phyloP scores from a whole-genome alignment of 1,140 invertebrate genomes.

The Plutomurus gul region DNA sequence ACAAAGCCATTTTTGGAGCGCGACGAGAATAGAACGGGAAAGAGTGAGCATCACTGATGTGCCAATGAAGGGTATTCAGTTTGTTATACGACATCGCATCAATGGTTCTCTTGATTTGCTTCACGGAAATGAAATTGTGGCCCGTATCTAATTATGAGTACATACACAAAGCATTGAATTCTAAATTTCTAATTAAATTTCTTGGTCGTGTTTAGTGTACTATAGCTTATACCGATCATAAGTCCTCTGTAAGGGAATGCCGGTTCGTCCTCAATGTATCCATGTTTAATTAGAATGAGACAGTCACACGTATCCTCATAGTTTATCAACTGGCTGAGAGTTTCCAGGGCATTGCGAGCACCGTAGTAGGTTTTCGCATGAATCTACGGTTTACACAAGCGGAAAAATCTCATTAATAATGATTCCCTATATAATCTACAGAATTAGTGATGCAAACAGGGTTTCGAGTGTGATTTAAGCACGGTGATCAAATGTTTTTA shows the following conservation, averaged over 20 bases:
- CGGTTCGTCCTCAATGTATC: conserved; percentile 65
- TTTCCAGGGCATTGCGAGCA: conserved; percentile 74
- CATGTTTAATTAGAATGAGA: conserved; percentile 49
- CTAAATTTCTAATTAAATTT: background rate
- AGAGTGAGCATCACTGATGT: conserved; percentile 57
- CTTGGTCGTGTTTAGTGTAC: background rate
- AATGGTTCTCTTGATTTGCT: conserved; percentile 53
- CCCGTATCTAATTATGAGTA: conserved; percentile 47
- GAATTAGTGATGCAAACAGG: background rate
- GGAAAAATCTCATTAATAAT: background rate
- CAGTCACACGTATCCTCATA: conserved; percentile 55
- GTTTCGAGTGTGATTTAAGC: background rate
- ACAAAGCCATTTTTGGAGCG: conserved; percentile 56
- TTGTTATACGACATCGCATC: conserved; percentile 58
- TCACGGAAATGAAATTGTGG: conserved; percentile 54
- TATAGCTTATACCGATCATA: conserved; percentile 50
- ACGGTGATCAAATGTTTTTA: conserved; percentile 41
- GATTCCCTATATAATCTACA: background rate
- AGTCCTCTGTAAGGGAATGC: conserved; percentile 76
- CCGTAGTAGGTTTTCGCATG: conserved; percentile 72
- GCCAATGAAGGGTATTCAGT: conserved; percentile 58
- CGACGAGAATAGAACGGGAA: conserved; percentile 57
- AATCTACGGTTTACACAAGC: conserved; percentile 57
- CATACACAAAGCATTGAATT: background rate
- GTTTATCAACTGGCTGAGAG: conserved; percentile 71